phyloP scores from a whole-genome alignment of 2,888 invertebrate species.

The Drosophila cracens region DNA sequence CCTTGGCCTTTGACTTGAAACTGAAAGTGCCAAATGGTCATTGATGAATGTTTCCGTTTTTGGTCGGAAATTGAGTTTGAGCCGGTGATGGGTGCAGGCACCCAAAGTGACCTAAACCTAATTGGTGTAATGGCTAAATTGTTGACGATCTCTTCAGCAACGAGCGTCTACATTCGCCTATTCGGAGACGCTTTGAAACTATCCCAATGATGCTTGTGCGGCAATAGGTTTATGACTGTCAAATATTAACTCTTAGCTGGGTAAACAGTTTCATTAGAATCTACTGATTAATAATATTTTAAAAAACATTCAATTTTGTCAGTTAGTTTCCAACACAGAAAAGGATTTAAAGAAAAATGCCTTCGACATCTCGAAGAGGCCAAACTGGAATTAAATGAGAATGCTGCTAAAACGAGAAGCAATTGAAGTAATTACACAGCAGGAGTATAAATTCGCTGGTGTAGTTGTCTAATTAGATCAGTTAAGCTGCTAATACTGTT shows the following conservation, averaged over 20 bases:
- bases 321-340: background rate
- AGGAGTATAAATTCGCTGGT: background rate
- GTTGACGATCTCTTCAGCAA: slow-evolving; percentile 5
- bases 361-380: background rate
- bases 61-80: slow-evolving; percentile 46
- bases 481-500: background rate
- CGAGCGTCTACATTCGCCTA: background rate
- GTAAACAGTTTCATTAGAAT: background rate
- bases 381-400: background rate
- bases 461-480: slow-evolving; percentile 17
- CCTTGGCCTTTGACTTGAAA: slow-evolving; percentile 59
- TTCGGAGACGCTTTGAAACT: background rate
- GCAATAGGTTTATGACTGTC: background rate
- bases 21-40: slow-evolving; percentile 70
- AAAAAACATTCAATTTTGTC: background rate
- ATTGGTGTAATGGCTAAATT: slow-evolving; percentile 48
- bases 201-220: background rate
- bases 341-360: background rate
- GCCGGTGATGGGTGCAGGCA: slow-evolving; percentile 28
- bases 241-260: background rate
- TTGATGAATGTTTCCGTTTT: slow-evolving; percentile 69
- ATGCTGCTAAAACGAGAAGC: background rate
- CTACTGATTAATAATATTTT: background rate
- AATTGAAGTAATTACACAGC: background rate
- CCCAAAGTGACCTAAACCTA: slow-evolving; percentile 37